Base-by-base conservation (phyloP, 2,888 invertebrate species). In the Lithosia quadra region DNA sequence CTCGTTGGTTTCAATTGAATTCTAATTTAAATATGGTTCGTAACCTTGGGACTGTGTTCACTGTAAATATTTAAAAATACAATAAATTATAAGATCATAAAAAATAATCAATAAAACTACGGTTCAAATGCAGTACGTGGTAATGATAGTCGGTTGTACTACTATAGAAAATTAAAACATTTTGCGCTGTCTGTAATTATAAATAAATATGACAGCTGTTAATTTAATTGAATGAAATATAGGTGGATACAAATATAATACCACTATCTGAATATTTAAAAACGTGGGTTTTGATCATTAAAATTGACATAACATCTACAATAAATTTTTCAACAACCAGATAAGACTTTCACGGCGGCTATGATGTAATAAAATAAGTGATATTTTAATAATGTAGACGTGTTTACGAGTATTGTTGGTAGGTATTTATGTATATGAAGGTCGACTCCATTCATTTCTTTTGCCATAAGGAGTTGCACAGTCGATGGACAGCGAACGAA, bases 401-500 rank as follows among this genome's bases (percentile, higher is more conserved):
- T 72, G 15, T 67, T 39, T 76, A 77, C 39, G 39, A 58, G 33
- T 73, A 74, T 65, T 33, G 65, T 65, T 39, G n/a, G 55, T 62
- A 69, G n/a, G 55, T 62, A 69, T 58, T 69, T 63, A 62, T 67
- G 61, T 58, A 22, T 67, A 60, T 36, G 33, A 71, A 82, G 62
- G 70, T 55, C 77, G 70, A 69, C 90, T 93, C 92, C 76, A 91
- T 78, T 72, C 76, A 62, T 76, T 83, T 68, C 28, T 68, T 87
- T 83, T 86, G 64, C 76, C 71, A 70, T 80, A 87, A 89, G 89
- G 89, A 88, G 86, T 89, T 90, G 90, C 90, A 90, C 86, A 92
- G 90, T 88, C 88, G 83, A 87, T 89, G 92, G 92, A 90, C 92
- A 91, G 88, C 88, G 92, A 85, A 89, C 86, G 88, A 90, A 93